phyloP scores from a whole-genome alignment of 1,140 invertebrate species.

The Babylonia areolata region DNA sequence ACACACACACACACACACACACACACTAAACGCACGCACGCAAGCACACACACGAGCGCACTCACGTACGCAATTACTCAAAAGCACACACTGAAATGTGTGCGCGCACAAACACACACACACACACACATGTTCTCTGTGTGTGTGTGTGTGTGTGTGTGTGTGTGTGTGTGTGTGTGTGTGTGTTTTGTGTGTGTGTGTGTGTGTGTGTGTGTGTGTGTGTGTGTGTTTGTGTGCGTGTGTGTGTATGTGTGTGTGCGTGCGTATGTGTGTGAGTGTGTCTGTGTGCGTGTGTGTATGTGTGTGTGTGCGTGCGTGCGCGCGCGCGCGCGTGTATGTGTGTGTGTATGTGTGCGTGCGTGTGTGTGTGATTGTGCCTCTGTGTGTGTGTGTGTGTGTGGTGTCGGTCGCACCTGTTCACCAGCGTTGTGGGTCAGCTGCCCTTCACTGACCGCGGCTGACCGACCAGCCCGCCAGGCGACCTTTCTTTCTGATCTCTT shows the following conservation, averaged over 20 bases:
- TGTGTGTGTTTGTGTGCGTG: too few species aligned
- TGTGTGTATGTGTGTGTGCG: not conserved
- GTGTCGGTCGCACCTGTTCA: too few species aligned
- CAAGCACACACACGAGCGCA: slow-evolving; percentile 9
- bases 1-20: slow-evolving; percentile 17
- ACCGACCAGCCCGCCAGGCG: too few species aligned
- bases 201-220: too few species aligned
- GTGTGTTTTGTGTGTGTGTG: too few species aligned
- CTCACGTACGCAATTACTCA: not conserved
- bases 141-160: too few species aligned
- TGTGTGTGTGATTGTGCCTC: too few species aligned
- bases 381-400: too few species aligned
- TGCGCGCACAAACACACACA: slow-evolving; percentile 30
- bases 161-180: too few species aligned
- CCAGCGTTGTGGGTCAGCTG: too few species aligned
- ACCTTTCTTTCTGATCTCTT: too few species aligned
- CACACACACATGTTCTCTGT: slow-evolving; percentile 11
- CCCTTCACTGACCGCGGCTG: too few species aligned
- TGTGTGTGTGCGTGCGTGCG: not conserved
- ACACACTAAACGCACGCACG: slow-evolving; percentile 22
- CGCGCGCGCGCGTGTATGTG: not conserved
- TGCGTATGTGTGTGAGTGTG: not conserved
- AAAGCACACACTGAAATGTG: slow-evolving; percentile 16
- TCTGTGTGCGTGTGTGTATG: not conserved
- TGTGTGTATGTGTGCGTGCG: not conserved